Evolutionary conservation across 2,113 vertebrate species (phyloP).

Genomic region (Microcebus murinus): DNA sequence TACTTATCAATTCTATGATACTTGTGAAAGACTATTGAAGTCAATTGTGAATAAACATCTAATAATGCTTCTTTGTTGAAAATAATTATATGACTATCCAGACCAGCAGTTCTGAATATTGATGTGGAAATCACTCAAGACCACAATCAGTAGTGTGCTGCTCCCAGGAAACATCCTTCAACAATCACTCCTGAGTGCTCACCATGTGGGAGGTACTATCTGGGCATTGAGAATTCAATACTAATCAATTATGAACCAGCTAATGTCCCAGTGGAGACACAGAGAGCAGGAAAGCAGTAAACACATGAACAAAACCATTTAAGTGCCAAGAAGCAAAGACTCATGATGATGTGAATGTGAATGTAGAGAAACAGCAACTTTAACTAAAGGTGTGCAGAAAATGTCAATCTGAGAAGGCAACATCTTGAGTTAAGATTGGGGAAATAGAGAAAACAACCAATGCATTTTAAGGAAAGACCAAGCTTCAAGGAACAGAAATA

Average conservation of each 20-base stretch:
- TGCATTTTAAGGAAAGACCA: background rate
- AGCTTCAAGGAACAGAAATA: background rate
- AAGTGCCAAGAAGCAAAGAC: background rate
- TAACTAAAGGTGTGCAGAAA: background rate
- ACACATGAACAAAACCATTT: background rate
- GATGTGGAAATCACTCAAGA: background rate
- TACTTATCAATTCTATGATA: slow-evolving; percentile 17
- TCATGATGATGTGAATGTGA: background rate
- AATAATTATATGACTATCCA: slow-evolving; percentile 12
- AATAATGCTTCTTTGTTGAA: slow-evolving; percentile 44
- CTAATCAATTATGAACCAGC: background rate
- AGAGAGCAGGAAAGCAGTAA: background rate
- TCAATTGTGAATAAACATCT: slow-evolving; percentile 41
- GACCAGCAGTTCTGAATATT: background rate
- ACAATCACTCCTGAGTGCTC: background rate
- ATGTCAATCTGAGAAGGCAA: background rate
- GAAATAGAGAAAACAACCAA: background rate
- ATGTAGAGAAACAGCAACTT: background rate
- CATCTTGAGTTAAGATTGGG: background rate
- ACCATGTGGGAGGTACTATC: background rate
- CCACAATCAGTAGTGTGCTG: background rate
- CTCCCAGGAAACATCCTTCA: background rate
- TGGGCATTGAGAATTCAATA: background rate
- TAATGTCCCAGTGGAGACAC: background rate
- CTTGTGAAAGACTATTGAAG: background rate